These are phyloP conservation scores for Sicus ferrugineus DNA, from an alignment of 2,888 invertebrate species.

Conservation along the genomic window DNA sequence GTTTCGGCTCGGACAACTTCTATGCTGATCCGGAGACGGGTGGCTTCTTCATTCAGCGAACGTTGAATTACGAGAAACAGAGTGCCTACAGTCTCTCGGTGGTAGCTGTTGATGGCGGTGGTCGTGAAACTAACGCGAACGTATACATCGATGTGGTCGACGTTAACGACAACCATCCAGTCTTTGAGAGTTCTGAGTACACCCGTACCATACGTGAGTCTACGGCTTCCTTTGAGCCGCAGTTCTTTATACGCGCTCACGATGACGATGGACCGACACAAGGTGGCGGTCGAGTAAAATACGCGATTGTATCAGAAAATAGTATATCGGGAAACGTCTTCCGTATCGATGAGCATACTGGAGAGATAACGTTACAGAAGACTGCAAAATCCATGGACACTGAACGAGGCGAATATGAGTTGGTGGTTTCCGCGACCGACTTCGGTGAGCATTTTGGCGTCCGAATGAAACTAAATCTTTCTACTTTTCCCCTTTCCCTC, in stretches of 20 bases:
- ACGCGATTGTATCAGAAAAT: constrained; percentile 74
- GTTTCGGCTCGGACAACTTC: constrained; percentile 82
- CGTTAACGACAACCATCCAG: constrained; percentile 79
- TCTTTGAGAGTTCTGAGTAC: constrained; percentile 76
- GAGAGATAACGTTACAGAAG: constrained; percentile 73
- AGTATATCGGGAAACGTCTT: constrained; percentile 73
- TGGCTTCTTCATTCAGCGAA: constrained; percentile 71
- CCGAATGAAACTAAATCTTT: neutral
- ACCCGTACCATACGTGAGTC: constrained; percentile 80
- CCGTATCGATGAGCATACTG: constrained; percentile 73
- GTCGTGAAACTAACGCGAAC: constrained; percentile 74
- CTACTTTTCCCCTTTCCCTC: constrained; percentile 2
- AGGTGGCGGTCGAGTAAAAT: constrained; percentile 74
- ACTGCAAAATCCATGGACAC: constrained; percentile 78
- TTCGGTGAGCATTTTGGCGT: constrained; percentile 66
- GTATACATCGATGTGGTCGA: constrained; percentile 76
- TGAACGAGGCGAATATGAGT: constrained; percentile 76
- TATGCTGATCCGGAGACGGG: constrained; percentile 73
- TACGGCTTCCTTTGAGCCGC: constrained; percentile 79
- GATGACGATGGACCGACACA: constrained; percentile 79
- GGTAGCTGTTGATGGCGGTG: constrained; percentile 84
- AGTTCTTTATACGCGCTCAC: constrained; percentile 79
- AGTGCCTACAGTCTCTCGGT: constrained; percentile 81
- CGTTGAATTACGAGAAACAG: constrained; percentile 81
- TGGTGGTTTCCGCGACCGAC: constrained; percentile 75